Conservation (phyloP, 2,113 vertebrate genomes). For the Archilochus colubris region DNA sequence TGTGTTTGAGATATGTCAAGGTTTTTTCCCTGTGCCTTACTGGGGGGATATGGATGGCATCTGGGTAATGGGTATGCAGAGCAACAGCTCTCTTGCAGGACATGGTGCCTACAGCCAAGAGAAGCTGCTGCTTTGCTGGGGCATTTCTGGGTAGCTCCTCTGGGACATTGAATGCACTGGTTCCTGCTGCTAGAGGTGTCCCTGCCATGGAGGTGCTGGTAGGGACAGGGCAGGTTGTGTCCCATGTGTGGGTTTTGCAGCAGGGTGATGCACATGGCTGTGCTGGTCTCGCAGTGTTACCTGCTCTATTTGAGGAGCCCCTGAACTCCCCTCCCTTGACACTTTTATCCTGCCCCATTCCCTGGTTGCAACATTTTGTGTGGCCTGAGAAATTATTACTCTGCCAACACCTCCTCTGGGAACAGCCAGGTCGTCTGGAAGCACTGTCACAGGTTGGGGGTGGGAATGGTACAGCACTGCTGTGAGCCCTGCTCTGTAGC, state of each 20-base stretch:
- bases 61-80: not conserved
- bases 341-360: not conserved
- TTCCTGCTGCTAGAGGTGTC: not conserved
- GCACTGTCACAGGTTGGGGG: not conserved
- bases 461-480: not conserved
- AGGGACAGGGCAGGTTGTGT: not conserved
- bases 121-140: not conserved
- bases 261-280: not conserved
- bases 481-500: not conserved
- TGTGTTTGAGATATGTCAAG: not conserved
- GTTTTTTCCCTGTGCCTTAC: not conserved
- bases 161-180: accelerated
- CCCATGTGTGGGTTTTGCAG: not conserved
- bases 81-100: not conserved
- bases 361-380: accelerated
- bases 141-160: not conserved
- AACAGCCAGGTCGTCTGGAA: not conserved
- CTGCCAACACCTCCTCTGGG: not conserved
- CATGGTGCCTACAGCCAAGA: not conserved
- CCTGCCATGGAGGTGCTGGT: not conserved
- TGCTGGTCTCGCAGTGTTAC: not conserved
- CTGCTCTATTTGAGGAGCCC: not conserved
- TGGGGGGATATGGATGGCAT: not conserved
- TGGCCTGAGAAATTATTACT: not conserved
- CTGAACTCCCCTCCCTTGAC: not conserved